Percentiles rank a stretch among this genome's conserved stretches.
Conservation (phyloP, 2,797 vertebrate genomes). For the Pagetopsis macropterus region DNA sequence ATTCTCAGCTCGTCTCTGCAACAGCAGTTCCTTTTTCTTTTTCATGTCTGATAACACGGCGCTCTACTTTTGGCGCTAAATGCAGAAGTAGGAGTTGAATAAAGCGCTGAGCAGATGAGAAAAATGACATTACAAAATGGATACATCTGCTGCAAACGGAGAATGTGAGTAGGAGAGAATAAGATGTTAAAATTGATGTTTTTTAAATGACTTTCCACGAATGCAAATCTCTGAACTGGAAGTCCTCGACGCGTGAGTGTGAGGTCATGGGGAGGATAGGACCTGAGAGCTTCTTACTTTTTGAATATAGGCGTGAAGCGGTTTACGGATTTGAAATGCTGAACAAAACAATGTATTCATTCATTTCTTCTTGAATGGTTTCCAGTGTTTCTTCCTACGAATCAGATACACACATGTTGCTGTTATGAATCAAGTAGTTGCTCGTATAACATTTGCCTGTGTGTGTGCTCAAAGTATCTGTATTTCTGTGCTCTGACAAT, state of each 20-base stretch:
- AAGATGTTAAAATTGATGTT: background rate
- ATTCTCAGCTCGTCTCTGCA: background rate
- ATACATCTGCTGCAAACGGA: background rate
- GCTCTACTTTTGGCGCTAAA: conserved; percentile 28
- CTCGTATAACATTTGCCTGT: background rate
- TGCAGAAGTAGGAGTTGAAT: conserved; percentile 71
- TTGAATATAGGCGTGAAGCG: background rate
- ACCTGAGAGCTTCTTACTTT: background rate
- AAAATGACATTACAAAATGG: conserved; percentile 34
- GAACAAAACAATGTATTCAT: background rate
- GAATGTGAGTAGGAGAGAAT: conserved; percentile 36
- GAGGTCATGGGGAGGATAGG: background rate
- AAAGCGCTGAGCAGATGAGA: conserved; percentile 5
- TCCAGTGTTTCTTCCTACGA: background rate
- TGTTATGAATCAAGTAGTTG: conserved; percentile 13
- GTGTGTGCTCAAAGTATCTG: conserved; percentile 5
- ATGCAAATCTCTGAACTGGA: conserved; percentile 21
- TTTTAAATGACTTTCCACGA: conserved; percentile 11
- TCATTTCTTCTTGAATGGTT: conserved; percentile 14
- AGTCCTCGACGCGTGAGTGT: background rate
- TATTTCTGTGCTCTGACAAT: conserved; percentile 45
- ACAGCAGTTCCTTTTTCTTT: conserved; percentile 60
- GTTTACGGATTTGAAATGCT: background rate
- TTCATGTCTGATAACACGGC: conserved; percentile 18
- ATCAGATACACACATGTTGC: background rate